Conservation (phyloP, 2,888 invertebrate species). For the Mesochorus sp. region DNA sequence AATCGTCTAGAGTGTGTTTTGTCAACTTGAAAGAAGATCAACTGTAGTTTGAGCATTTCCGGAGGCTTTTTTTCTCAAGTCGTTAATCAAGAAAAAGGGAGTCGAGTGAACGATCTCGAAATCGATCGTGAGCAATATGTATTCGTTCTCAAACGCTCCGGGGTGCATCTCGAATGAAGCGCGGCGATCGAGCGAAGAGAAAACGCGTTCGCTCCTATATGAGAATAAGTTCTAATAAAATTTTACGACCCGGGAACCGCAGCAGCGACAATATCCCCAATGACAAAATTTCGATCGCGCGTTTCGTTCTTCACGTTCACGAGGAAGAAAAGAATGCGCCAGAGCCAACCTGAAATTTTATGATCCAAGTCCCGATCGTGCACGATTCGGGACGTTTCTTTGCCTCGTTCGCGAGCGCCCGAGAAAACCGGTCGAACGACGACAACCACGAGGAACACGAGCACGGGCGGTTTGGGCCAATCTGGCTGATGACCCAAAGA, state of each 20-base stretch:
- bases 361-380: conserved; percentile 60
- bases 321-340: conserved; percentile 53
- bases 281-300: conserved; percentile 55
- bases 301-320: conserved; percentile 17
- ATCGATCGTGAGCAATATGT: conserved; percentile 36
- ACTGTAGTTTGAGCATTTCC: conserved; percentile 17
- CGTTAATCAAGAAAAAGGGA: conserved; percentile 31
- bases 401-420: conserved; percentile 32
- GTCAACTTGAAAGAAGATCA: not conserved
- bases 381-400: conserved; percentile 57
- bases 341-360: conserved; percentile 55
- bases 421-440: conserved; percentile 58
- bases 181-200: conserved; percentile 21
- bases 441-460: conserved; percentile 31
- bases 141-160: conserved; percentile 22
- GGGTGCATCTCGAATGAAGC: conserved; percentile 32
- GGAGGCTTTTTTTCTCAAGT: conserved; percentile 13
- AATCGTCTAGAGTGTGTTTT: no score
- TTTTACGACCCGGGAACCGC: conserved; percentile 54
- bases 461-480: conserved; percentile 23
- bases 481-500: conserved; percentile 47
- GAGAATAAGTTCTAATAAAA: conserved; percentile 59
- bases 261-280: conserved; percentile 23
- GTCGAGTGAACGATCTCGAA: conserved; percentile 36
- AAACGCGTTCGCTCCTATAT: conserved; percentile 25